Base-by-base conservation (phyloP, 2,113 vertebrate genomes). In the Kobus ellipsiprymnus region DNA sequence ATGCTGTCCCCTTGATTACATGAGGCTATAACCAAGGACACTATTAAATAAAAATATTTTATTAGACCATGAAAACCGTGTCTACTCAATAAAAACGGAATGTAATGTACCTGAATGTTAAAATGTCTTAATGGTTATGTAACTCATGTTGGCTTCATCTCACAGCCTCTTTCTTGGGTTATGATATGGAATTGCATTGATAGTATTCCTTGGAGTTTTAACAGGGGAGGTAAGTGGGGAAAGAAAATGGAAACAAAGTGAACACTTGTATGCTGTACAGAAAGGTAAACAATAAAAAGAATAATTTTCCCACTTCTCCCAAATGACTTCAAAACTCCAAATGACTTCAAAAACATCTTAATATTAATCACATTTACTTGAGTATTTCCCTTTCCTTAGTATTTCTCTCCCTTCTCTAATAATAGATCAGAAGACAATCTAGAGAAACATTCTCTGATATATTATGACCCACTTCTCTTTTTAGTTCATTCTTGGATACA, bases 1-100 rank as follows among this genome's bases (percentile, higher is more conserved):
- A 77, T 14, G 36, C 36, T 77, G 59, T 87, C 16, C 87, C 27
- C 59, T 84, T 95, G 88, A 96, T 95, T 95, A 83, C 90, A 86
- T 16, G 94, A 90, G 36, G 40, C 84, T 94, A 67, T 90, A 87
- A 96, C 55, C 60, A 86, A 94, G 90, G 87, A 90, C 86, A 96
- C 36, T 96, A 88, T 82, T 64, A 97, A 97, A 90, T 93, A 95
- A 98, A 97, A 97, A 81, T 83, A 91, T 40, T 97, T 97, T 96
- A 96, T 90, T 90, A 89, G 62, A 85, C 77, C 95, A 88, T 94
- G 95, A 96, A 96, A 98, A 86, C 62, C 0, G 0, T 83, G 87
- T 84, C 95, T 97, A 87, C 77, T 97, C 59, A 92, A 85, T 95
- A 74, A 92, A 90, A 92, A 89, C 17, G 62, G 71, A 60, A 93